Conservation (phyloP, 2,113 vertebrate species). For the Erythrocercus mccallii region DNA sequence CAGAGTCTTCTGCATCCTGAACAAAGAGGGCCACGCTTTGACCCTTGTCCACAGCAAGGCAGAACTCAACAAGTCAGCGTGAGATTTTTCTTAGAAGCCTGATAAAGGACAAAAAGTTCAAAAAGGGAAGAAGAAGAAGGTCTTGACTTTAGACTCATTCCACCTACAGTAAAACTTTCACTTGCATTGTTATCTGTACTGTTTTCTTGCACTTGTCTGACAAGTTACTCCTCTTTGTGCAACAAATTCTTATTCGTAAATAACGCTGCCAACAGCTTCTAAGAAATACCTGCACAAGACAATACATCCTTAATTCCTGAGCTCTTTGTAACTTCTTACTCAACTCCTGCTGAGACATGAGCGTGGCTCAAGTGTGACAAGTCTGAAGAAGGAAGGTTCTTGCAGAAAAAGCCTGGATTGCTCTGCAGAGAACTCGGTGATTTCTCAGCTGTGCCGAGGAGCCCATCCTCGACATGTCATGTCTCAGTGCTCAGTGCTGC, state of each 20-base stretch:
- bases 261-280: not conserved
- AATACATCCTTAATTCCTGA: not conserved
- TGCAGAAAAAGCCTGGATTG: not conserved
- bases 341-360: not conserved
- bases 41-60: not conserved
- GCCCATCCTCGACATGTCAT: not conserved
- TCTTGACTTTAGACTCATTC: not conserved
- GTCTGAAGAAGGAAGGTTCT: not conserved
- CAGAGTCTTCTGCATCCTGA: not conserved
- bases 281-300: not conserved
- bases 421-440: not conserved
- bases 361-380: not conserved
- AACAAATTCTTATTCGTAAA: not conserved
- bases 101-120: not conserved
- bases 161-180: not conserved
- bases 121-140: not conserved
- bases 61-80: not conserved
- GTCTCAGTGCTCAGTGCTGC: not conserved
- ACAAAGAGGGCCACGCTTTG: not conserved
- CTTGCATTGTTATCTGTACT: not conserved
- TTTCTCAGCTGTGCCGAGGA: not conserved
- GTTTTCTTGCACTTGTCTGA: not conserved
- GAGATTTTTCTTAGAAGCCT: not conserved
- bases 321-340: not conserved
- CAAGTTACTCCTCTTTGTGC: not conserved